Evolutionary conservation across 30 jellyfish, hydroid and myxozoan genomes (phyloP).

Genomic region (Aurelia sp.): DNA sequence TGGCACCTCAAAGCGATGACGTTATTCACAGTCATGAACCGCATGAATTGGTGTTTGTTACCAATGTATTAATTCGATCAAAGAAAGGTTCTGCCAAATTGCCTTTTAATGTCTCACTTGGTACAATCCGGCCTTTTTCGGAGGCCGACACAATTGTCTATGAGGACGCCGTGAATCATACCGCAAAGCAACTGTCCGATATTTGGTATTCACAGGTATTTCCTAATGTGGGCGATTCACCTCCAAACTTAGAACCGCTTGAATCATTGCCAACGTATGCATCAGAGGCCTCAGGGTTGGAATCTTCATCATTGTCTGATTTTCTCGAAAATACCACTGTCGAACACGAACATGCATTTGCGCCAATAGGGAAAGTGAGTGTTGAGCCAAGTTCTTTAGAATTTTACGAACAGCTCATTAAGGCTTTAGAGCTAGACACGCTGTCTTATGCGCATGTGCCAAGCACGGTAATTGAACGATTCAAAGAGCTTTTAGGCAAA

Average conservation of each 20-base stretch:
- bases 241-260: too few species aligned
- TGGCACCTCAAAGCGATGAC: background rate
- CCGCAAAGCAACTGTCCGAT: background rate
- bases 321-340: background rate
- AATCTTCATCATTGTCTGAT: conserved; percentile 1
- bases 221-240: background rate
- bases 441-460: conserved; percentile 46
- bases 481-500: conserved; percentile 8
- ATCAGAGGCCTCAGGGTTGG: too few species aligned
- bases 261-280: too few species aligned
- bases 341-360: conserved; percentile 21
- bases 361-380: background rate
- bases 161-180: background rate
- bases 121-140: background rate
- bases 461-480: background rate
- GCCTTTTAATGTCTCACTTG: background rate
- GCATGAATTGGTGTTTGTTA: background rate
- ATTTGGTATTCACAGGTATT: background rate
- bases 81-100: background rate
- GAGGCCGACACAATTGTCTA: background rate
- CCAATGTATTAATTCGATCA: background rate
- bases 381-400: conserved; percentile 1
- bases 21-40: background rate
- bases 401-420: background rate
- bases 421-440: conserved; percentile 35